A percentile compares a stretch with the other conserved stretches of the same genome.
Evolutionary conservation across 2,888 invertebrate species (phyloP).

Genomic region (Parnassius smintheus): DNA sequence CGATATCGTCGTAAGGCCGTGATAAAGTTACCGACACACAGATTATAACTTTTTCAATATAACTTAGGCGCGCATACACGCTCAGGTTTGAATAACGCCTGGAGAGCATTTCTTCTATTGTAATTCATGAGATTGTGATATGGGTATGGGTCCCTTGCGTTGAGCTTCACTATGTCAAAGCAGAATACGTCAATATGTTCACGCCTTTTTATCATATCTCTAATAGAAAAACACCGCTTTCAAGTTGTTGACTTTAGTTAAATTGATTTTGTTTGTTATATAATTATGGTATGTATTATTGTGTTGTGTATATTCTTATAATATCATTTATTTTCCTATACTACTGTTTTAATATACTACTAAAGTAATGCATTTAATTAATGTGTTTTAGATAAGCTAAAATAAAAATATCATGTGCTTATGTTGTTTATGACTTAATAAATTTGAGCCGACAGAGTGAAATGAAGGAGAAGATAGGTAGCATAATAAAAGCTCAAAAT

Average conservation of each 20-base stretch:
- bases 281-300: too few species aligned
- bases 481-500: too few species aligned
- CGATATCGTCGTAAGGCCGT: conserved; percentile 13
- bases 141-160: conserved; percentile 12
- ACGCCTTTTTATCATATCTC: neutral
- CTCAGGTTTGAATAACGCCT: conserved; percentile 6
- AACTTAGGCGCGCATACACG: conserved; percentile 16
- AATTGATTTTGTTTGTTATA: too few species aligned
- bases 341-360: too few species aligned
- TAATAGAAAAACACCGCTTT: neutral
- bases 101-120: conserved; percentile 12
- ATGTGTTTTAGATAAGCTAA: too few species aligned
- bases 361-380: too few species aligned
- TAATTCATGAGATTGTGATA: conserved; percentile 19
- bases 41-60: conserved; percentile 28
- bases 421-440: too few species aligned
- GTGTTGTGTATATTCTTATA: too few species aligned
- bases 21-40: conserved; percentile 22
- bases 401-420: too few species aligned
- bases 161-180: neutral
- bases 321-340: too few species aligned
- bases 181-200: conserved; percentile 6
- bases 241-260: neutral
- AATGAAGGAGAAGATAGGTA: too few species aligned
- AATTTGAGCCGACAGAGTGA: too few species aligned